Base-by-base conservation (phyloP, 2,113 vertebrate genomes). In the Thamnophis sirtalis region DNA sequence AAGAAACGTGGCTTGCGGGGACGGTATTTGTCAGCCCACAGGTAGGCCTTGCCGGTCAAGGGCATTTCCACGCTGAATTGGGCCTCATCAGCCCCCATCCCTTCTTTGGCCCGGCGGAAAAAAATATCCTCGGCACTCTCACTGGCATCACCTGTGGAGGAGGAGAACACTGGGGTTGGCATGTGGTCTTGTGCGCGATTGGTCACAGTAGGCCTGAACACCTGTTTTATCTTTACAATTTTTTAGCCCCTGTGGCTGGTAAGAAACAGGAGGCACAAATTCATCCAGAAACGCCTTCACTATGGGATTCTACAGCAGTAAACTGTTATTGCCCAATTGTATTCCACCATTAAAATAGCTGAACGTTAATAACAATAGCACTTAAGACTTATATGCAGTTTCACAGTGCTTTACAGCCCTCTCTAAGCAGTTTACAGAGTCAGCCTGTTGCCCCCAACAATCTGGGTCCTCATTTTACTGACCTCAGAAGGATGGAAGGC, bases 11-110 rank as follows among this genome's bases (percentile, higher is more conserved):
- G 99, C 91, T 99, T 99, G 94, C 99, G 98, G 0, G 99, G 99
- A 22, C 99, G 98, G 97, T 99, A 99, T 95, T 99, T 99, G 98
- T 99, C 99, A 0, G 99, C 99, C 99, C 99, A 99, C 63, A 99
- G 97, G 94, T 99, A 99, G 96, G 99, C 99, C 94, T 98, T 99
- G 93, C 99, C 99, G 0, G 98, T 98, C 49, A 99, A 97, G 0
- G 99, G 99, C 95, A 99, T 97, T 94, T 99, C 99, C 93, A 99
- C 99, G 0, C 99, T 99, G 98, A 99, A 99, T 98, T 99, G 99
- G 0, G 99, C 99, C 97, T 99, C 99, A 0, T 99, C 99, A 0
- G 98, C 98, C 0, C 98, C 98, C 99, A 99, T 99, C 84, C 99
- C 99, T 92, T 99, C 98, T 95, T 97, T 98, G 63, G 99, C 99